Base-by-base conservation (phyloP, 2,888 invertebrate genomes). In the Aphidius colemani region DNA sequence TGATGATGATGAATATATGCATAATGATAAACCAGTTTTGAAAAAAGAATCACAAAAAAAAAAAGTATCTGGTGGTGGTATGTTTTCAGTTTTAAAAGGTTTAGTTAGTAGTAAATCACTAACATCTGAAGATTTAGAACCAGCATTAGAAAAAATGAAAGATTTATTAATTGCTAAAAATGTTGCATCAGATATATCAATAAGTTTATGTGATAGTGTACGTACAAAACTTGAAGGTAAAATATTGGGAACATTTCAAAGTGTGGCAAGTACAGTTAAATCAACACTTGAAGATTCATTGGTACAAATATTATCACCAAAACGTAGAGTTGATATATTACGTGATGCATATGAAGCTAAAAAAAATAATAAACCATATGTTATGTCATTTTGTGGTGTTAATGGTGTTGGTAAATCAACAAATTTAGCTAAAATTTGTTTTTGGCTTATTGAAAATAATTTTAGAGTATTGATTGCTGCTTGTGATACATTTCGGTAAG, bases 401-500 rank as follows among this genome's bases (percentile, higher is more conserved):
- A 99, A 99, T 83, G 99, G 99, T 11, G 99, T 99, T 0, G 99
- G 99, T 60, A 99, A 99, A 78, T 98, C 97, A 0, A 99, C 99
- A 3, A 99, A 99, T 85, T 85, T 99, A 60, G 98, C 99, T 0
- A 99, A 99, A 88, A 97, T 99, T 72, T 96, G 97, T 76, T 99
- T 99, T 85, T 99, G 99, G 99, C 85, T 99, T 73, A 94, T 98
- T 69, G 98, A 99, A 84, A 99, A 99, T 83, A 93, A 94, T 74
- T 89, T 96, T 81, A 90, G 92, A 45, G 99, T 99, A 45, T 84
- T 99, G 77, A 98, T 99, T 69, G 99, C 99, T 7, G 99, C 99
- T 18, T 98, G 99, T 81, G 99, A 99, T 85, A 99, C 99, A 50
- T 99, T 99, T 87, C 74, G 80, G 80, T 80, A 66, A 69, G 60